Conservation (phyloP, 2,888 invertebrate species). For the Conops quadrifasciatus region DNA sequence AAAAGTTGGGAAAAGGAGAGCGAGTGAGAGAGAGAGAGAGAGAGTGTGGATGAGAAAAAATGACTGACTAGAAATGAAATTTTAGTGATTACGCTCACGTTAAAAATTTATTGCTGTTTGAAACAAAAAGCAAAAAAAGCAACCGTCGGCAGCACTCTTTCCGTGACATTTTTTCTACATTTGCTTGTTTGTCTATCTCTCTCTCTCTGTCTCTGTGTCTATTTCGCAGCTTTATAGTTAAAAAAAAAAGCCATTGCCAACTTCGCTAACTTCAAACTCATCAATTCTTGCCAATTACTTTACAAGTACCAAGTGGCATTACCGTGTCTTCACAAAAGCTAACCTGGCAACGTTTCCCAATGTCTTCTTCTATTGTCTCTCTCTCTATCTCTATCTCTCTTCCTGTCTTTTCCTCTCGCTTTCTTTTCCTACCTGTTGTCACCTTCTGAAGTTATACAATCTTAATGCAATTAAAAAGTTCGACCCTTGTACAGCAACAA, state of each 20-base stretch:
- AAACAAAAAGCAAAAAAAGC: background rate
- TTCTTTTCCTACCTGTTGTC: background rate
- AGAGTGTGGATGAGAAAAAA: background rate
- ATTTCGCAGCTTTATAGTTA: background rate
- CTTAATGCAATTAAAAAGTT: slow-evolving; percentile 33
- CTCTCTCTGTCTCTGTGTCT: background rate
- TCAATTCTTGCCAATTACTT: slow-evolving; percentile 31
- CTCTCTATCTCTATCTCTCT: background rate
- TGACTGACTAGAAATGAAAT: slow-evolving; percentile 8
- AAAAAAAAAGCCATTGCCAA: slow-evolving; percentile 5
- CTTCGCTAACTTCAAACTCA: slow-evolving; percentile 18
- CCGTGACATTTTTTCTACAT: background rate
- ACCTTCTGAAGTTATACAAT: no score
- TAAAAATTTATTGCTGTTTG: slow-evolving; percentile 18
- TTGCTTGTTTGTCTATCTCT: slow-evolving; percentile 1
- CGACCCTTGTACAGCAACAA: slow-evolving; percentile 2
- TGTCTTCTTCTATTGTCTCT: background rate
- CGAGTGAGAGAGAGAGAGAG: no score
- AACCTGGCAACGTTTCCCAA: no score
- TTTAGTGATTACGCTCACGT: slow-evolving; percentile 18
- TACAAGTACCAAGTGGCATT: slow-evolving; percentile 10
- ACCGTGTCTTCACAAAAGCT: no score
- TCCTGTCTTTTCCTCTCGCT: background rate
- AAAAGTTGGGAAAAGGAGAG: no score
- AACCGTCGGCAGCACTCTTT: background rate